Evolutionary conservation across 1,140 invertebrate genomes (phyloP), one percentile per base, ranked within the genome.

Genomic region (Chlorops oryzae): DNA sequence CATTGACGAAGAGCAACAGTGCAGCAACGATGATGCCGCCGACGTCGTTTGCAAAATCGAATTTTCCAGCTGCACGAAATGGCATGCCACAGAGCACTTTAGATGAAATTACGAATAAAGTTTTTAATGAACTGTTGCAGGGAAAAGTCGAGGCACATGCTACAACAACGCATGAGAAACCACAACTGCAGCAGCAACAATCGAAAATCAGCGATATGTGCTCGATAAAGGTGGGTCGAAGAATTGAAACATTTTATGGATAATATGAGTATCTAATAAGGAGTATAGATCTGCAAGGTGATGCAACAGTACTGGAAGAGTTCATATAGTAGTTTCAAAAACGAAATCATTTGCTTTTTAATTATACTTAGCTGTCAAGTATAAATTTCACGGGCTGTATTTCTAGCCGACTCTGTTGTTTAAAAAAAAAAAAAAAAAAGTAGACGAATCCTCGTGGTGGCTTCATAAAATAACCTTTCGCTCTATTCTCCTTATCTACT

Each of bases 41-140:
- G 41, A 41, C 25, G 23, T n/a, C n/a, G n/a, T n/a, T n/a, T n/a
- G n/a, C n/a, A n/a, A n/a, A n/a, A n/a, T 13, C 27, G 32, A n/a
- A 44, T 12, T 40, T 21, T 10, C 12, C 42, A 38, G 22, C 15
- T 38, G 40, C n/a, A n/a, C n/a, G n/a, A n/a, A n/a, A n/a, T n/a
- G n/a, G n/a, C n/a, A n/a, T n/a, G 24, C 24, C 56, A 1, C 77
- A 78, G 56, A 73, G 74, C 7, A 80, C 81, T 7, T 72, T 89
- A 38, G 86, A 90, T 58, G 87, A 88, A 72, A 86, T 90, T 37
- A 90, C 88, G 20, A 90, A 90, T 75, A 80, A 82, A 73, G 86
- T 90, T 43, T 92, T 89, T 72, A 87, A 88, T 65, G 87, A 88
- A 58, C 72, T 91, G 27, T 73, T 90, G 37, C 83, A 86, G 65